These are phyloP conservation scores for Drosophila fuyamai DNA, from an alignment of 1,140 invertebrate genomes.

Conservation along the genomic window DNA sequence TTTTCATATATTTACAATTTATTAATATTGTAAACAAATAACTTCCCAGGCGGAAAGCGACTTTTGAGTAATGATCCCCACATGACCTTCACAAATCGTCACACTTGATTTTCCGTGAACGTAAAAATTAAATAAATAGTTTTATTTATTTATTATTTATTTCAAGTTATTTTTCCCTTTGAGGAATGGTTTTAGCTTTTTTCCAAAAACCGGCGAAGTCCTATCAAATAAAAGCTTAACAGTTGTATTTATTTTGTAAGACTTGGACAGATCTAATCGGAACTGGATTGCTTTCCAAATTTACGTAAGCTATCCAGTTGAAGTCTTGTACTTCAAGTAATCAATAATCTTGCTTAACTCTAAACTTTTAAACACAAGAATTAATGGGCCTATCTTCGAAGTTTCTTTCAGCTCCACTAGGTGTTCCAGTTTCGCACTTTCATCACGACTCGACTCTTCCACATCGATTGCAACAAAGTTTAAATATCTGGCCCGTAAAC, in stretches of 20 bases:
- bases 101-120: not conserved
- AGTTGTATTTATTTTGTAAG: no score
- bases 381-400: not conserved
- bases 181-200: not conserved
- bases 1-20: slow-evolving; percentile 1
- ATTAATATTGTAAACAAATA: slow-evolving; percentile 19
- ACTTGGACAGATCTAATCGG: not conserved
- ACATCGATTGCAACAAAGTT: slow-evolving; percentile 23
- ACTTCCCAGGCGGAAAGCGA: not conserved
- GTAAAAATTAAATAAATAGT: not conserved
- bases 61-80: slow-evolving; percentile 9
- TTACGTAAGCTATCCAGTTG: not conserved
- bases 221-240: no score
- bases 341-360: no score
- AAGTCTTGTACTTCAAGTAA: no score
- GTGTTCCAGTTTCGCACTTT: slow-evolving; percentile 41
- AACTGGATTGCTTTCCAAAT: not conserved
- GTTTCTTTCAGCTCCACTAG: not conserved
- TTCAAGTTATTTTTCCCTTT: not conserved
- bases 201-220: no score
- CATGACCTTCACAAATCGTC: slow-evolving; percentile 4
- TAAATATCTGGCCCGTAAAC: slow-evolving; percentile 36
- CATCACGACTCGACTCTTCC: slow-evolving; percentile 12
- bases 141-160: not conserved
- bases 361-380: not conserved